Conservation (phyloP, 2,113 vertebrate genomes). For the Emydocephalus ijimae region DNA sequence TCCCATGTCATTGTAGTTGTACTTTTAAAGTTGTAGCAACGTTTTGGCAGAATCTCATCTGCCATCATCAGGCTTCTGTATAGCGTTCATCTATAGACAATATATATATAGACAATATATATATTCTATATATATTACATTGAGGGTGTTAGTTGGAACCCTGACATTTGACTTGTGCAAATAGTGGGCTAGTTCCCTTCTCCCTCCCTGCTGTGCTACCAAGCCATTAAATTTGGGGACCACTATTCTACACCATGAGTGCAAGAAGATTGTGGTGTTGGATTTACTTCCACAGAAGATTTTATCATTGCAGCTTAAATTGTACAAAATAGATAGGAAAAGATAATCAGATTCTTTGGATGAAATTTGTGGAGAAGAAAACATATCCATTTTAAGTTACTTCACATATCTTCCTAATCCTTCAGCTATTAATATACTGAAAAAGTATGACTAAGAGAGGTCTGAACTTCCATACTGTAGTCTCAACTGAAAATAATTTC, state of each 20-base stretch:
- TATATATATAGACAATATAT: too few species aligned
- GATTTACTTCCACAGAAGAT: not conserved
- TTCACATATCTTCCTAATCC: not conserved
- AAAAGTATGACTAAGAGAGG: not conserved
- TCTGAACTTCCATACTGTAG: not conserved
- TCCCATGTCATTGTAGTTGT: too few species aligned
- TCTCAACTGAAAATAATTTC: conserved; percentile 7
- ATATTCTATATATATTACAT: too few species aligned
- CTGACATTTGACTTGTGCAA: not conserved
- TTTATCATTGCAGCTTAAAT: not conserved
- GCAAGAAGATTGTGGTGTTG: not conserved
- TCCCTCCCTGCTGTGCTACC: too few species aligned
- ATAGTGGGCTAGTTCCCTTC: not conserved
- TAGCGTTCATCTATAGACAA: too few species aligned
- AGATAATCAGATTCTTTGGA: not conserved
- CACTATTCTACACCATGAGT: not conserved
- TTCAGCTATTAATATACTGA: not conserved
- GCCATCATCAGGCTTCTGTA: too few species aligned
- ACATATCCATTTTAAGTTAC: not conserved
- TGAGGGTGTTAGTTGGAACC: too few species aligned
- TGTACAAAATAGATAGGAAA: not conserved
- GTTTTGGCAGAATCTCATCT: too few species aligned
- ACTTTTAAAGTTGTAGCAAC: too few species aligned
- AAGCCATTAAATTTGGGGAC: not conserved
- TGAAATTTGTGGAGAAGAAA: not conserved